Evolutionary conservation across 1,140 invertebrate species (phyloP).

Genomic region (Acyrthosiphon pisum): DNA sequence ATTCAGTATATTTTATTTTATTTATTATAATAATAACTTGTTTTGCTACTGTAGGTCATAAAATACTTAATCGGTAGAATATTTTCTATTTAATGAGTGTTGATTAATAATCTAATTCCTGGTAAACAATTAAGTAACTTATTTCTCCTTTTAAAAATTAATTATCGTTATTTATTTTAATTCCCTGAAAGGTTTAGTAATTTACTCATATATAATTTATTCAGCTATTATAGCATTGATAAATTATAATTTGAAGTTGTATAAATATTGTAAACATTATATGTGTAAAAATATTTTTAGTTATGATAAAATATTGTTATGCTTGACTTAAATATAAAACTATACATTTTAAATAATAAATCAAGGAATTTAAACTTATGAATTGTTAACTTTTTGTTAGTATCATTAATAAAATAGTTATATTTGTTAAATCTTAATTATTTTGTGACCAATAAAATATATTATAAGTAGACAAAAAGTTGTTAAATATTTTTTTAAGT

Average conservation of each 20-base stretch:
- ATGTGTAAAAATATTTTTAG: neutral
- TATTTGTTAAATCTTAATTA: neutral
- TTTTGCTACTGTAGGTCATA: neutral
- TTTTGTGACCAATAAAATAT: neutral
- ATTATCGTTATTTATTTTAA: neutral
- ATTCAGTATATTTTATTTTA: neutral
- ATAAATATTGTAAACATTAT: neutral
- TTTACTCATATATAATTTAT: neutral
- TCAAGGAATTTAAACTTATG: neutral
- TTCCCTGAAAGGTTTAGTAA: neutral
- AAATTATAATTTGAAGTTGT: neutral
- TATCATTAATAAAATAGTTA: neutral
- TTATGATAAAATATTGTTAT: neutral
- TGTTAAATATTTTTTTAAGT: neutral
- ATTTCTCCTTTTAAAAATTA: neutral
- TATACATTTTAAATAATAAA: neutral
- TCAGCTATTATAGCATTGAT: neutral
- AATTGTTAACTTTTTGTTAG: neutral
- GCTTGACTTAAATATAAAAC: neutral
- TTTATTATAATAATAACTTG: neutral
- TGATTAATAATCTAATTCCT: neutral
- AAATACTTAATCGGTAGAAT: neutral
- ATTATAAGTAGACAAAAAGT: neutral
- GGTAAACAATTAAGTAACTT: neutral
- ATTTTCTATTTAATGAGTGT: neutral